Evolutionary conservation across 2,888 invertebrate genomes (phyloP), one percentile per base, ranked within the genome.

Genomic region (Aplocera efformata): DNA sequence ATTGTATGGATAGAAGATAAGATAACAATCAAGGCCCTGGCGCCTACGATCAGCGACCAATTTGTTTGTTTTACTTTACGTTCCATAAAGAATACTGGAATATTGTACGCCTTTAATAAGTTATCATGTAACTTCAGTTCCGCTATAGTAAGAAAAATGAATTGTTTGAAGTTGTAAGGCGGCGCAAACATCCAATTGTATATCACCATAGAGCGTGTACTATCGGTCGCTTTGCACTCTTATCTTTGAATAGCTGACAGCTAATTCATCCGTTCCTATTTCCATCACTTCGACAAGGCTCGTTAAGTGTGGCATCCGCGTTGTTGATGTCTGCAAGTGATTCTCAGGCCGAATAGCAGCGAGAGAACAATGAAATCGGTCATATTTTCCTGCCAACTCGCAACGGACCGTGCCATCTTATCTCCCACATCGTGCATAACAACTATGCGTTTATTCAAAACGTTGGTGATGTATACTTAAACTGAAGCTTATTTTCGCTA

Each of bases 331-430:
- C 79, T 74, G 71, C 79, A 76, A 83, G 86, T 85, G 86, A 86
- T 86, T 86, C 85, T 81, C 79, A 79, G 78, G 74, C 74, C 69
- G 70, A 79, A 76, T 72, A 76, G 73, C 77, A 62, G 65, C 61
- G 67, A 61, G 68, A 78, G 79, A 86, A 88, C 86, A 88, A 88
- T 88, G 86, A 83, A 83, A 85, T 83, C 86, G 79, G 83, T 84
- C 84, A 86, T 83, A 86, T 83, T 84, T 83, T 79, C 81, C 83
- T 78, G 79, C 77, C 79, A 77, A 68, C 72, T 69, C 59, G 76
- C 85, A 84, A 65, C 84, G 66, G 75, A 85, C 79, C 84, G 82
- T 84, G 77, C 72, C 67, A 63, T 60, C 71, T 82, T 85, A 85
- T 85, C 85, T 67, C 50, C 59, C 53, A 57, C 76, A 85, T 86